Evolutionary conservation across 1,140 invertebrate genomes (phyloP), one percentile per base, ranked within the genome.

Genomic region (Bombus huntii): DNA sequence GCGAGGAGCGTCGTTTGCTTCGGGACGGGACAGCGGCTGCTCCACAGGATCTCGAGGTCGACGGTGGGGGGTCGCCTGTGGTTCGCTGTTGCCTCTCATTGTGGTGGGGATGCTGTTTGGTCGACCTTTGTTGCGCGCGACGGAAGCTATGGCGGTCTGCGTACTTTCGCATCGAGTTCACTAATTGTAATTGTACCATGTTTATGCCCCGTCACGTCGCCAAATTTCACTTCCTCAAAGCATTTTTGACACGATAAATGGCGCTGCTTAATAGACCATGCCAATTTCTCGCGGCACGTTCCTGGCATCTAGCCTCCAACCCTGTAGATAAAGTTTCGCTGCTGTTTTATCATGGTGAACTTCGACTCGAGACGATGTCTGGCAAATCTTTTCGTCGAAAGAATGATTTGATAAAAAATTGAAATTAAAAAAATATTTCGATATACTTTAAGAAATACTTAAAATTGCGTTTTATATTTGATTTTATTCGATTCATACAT

Each of bases 31-130:
- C 79, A 68, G 86, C 85, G 88, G 89, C 89, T 89, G 87, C 85
- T 89, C 74, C 81, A 83, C 88, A 88, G 88, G 83, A 90, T 90
- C 88, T 87, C 77, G 89, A 76, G 78, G 81, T 82, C 82, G 85
- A 31, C 75, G 47, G 76, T 68, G 88, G 89, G 82, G 82, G 85
- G 39, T 83, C 71, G 85, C 66, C 62, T 47, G 82, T 87, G 78
- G 44, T 85, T 80, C 85, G 68, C 86, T 87, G 79, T 87, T 59
- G 73, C 75, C 83, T 68, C 57, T 76, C 39, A 31, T 39, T 53
- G 68, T 82, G 28, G 68, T 87, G 84, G 81, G 77, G 88, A 77
- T 84, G 70, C 3, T 53, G 53, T 88, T 89, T 89, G 74, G 87
- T 80, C 88, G 88, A 89, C 88, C 88, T 89, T 89, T 87, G 84